Percentiles rank a stretch among this genome's conserved stretches.
These are phyloP conservation scores for Trimorus sp. DNA, from an alignment of 2,888 invertebrate genomes.

Conservation along the genomic window DNA sequence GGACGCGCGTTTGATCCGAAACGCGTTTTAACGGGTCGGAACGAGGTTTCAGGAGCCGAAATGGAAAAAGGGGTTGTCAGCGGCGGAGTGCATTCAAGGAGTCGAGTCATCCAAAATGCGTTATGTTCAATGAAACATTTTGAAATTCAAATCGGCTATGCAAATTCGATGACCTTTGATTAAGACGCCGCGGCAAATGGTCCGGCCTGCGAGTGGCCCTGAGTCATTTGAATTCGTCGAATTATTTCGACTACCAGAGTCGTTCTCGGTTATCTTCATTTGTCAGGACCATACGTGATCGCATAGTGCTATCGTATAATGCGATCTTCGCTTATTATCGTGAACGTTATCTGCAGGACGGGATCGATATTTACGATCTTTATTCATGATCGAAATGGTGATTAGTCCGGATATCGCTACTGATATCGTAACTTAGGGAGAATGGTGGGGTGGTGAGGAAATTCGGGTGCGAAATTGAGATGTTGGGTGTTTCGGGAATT, in stretches of 20 bases:
- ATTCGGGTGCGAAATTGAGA: too few relatives aligned
- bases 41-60: conserved; percentile 47
- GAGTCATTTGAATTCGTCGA: neutral
- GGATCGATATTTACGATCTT: too few relatives aligned
- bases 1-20: conserved; percentile 48
- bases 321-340: too few relatives aligned
- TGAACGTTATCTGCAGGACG: too few relatives aligned
- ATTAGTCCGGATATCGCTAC: too few relatives aligned
- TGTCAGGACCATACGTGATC: too few relatives aligned
- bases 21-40: conserved; percentile 49
- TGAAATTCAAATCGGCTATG: conserved; percentile 58
- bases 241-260: neutral
- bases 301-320: too few relatives aligned
- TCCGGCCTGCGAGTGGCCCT: neutral
- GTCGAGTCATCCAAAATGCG: conserved; percentile 42
- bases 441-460: too few relatives aligned
- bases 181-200: conserved; percentile 40
- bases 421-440: too few relatives aligned
- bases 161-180: conserved; percentile 52
- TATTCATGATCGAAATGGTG: too few relatives aligned
- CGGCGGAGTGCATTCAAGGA: conserved; percentile 40
- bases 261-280: too few relatives aligned
- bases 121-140: conserved; percentile 55
- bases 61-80: conserved; percentile 54
- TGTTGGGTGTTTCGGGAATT: too few relatives aligned